Percentiles rank a stretch among this genome's conserved stretches.
Evolutionary conservation across 2,888 invertebrate species (phyloP).

Genomic region (Eilema sororculum): DNA sequence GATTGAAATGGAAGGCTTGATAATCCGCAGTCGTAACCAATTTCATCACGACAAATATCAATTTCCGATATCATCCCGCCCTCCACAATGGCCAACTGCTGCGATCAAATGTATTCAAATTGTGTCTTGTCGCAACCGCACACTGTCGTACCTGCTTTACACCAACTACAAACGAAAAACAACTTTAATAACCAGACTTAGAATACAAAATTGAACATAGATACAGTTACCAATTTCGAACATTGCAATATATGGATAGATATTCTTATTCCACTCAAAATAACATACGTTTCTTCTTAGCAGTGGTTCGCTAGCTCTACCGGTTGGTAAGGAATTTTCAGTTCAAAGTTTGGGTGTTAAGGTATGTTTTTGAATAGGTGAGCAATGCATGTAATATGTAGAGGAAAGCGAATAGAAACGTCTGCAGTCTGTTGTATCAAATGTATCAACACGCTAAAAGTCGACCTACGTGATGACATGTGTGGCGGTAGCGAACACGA

Average conservation of each 20-base stretch:
- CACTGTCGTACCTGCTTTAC: conserved; percentile 74
- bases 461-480: conserved; percentile 38
- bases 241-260: conserved; percentile 79
- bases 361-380: conserved; percentile 37
- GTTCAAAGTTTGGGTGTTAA: conserved; percentile 30
- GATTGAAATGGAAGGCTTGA: conserved; percentile 51
- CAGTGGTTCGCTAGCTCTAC: conserved; percentile 72
- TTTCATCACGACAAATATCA: conserved; percentile 78
- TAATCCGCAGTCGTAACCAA: conserved; percentile 72
- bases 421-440: conserved; percentile 54
- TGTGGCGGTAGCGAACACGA: too few relatives aligned
- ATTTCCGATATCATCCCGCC: conserved; percentile 75
- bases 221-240: conserved; percentile 64
- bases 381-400: conserved; percentile 48
- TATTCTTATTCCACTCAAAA: conserved; percentile 85
- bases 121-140: conserved; percentile 77
- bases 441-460: conserved; percentile 66
- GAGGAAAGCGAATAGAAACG: conserved; percentile 59
- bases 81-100: conserved; percentile 60
- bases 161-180: conserved; percentile 42
- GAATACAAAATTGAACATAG: conserved; percentile 45
- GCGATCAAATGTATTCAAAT: conserved; percentile 86
- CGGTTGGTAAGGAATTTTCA: conserved; percentile 28
- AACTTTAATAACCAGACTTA: conserved; percentile 29
- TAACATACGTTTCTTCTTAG: conserved; percentile 83